Percentiles rank a stretch among this genome's conserved stretches.
Conservation (phyloP, 1,140 invertebrate genomes). For the Penaeus japonicus region DNA sequence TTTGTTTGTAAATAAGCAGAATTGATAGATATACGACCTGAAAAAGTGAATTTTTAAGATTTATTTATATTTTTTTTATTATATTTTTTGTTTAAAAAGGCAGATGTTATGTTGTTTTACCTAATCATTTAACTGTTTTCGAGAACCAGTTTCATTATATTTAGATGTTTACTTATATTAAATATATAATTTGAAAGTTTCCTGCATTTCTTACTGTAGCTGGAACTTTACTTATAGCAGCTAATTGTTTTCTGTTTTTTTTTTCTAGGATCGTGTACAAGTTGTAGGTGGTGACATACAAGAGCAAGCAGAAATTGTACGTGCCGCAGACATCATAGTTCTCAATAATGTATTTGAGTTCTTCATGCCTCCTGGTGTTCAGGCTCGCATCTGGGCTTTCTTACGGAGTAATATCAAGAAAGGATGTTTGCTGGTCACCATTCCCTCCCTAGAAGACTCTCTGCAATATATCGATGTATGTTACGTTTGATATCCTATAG, state of each 20-base stretch:
- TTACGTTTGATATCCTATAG: no score
- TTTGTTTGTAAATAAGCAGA: no score
- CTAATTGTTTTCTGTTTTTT: neutral
- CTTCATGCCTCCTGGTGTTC: conserved; percentile 69
- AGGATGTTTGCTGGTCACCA: conserved; percentile 69
- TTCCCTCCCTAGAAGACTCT: conserved; percentile 69
- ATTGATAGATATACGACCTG: no score
- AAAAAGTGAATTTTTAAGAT: no score
- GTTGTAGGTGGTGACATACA: conserved; percentile 71
- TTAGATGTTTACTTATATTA: neutral
- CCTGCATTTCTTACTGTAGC: neutral
- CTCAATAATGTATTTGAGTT: conserved; percentile 75
- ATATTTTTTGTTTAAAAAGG: no score
- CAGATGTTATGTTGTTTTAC: no score
- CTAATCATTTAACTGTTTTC: no score
- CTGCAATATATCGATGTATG: conserved; percentile 67
- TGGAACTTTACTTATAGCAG: neutral
- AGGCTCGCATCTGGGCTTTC: conserved; percentile 72
- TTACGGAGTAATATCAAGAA: conserved; percentile 69
- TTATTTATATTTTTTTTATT: no score
- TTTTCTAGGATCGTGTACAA: conserved; percentile 67
- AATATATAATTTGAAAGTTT: neutral
- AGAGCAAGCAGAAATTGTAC: conserved; percentile 68
- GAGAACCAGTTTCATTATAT: neutral
- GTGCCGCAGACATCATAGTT: conserved; percentile 70